phyloP scores from a whole-genome alignment of 2,797 vertebrate species.

The Podarcis lilfordi region DNA sequence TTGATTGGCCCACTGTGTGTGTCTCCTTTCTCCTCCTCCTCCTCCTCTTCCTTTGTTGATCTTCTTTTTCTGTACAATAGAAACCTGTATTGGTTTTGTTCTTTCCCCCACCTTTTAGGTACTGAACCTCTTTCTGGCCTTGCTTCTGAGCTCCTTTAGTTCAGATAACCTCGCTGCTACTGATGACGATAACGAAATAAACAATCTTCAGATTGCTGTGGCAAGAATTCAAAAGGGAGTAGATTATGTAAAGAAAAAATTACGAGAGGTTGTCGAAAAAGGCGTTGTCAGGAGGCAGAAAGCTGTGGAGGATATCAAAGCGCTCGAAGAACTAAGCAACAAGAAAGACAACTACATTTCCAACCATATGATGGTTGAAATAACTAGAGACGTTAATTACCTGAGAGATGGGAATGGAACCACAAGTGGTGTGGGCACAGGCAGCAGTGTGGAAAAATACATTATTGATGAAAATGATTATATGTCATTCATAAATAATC shows the following conservation, averaged over 20 bases:
- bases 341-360: slow-evolving; percentile 88
- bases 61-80: no score
- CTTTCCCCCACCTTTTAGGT: slow-evolving; percentile 80
- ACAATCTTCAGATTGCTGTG: slow-evolving; percentile 93
- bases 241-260: slow-evolving; percentile 80
- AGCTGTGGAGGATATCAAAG: slow-evolving; percentile 82
- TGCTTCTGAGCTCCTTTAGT: slow-evolving; percentile 97
- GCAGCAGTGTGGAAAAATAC: slow-evolving; percentile 89
- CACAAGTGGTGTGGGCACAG: slow-evolving; percentile 87
- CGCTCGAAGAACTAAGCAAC: slow-evolving; percentile 85
- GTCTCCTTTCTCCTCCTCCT: background rate
- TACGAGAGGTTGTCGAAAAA: slow-evolving; percentile 81
- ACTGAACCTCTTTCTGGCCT: slow-evolving; percentile 95
- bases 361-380: slow-evolving; percentile 88
- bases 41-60: no score
- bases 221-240: slow-evolving; percentile 88
- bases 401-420: slow-evolving; percentile 86
- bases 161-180: slow-evolving; percentile 90
- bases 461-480: slow-evolving; percentile 86
- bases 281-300: slow-evolving; percentile 80
- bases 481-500: slow-evolving; percentile 94
- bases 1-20: background rate
- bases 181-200: slow-evolving; percentile 90
- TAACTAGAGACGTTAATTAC: slow-evolving; percentile 89
- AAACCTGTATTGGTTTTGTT: background rate